Conservation (phyloP, 23 tunicate genomes). For the Phallusia fumigata region DNA sequence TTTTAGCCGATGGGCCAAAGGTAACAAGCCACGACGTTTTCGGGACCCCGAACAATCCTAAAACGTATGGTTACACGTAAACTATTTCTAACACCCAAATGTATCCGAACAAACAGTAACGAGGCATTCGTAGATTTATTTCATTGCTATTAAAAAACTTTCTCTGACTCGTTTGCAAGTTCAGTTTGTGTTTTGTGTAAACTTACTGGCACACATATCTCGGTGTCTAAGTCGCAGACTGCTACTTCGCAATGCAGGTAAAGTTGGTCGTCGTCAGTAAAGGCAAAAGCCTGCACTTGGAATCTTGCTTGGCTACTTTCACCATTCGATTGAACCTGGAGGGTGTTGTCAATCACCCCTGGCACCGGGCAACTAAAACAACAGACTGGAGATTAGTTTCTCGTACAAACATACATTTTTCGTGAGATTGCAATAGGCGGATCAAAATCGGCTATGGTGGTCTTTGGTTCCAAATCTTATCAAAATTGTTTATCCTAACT, state of each 20-base stretch:
- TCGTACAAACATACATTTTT: no score
- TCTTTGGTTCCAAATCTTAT: no score
- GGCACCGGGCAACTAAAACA: conserved; percentile 1
- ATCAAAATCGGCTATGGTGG: no score
- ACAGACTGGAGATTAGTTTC: no score
- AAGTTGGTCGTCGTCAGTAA: background rate
- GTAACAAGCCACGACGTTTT: background rate
- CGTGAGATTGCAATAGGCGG: no score
- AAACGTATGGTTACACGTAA: no score
- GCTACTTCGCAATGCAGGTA: background rate
- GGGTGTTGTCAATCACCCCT: background rate
- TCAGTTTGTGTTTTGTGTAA: background rate
- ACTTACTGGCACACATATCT: background rate
- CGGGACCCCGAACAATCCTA: background rate
- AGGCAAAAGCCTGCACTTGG: background rate
- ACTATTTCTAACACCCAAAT: no score
- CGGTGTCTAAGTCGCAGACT: background rate
- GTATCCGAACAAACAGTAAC: no score
- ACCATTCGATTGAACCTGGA: background rate
- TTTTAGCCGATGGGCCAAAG: background rate
- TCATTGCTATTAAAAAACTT: no score
- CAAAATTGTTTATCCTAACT: no score
- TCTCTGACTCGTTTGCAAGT: no score
- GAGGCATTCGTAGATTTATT: no score
- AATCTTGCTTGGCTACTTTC: background rate